A percentile compares a stretch with the other conserved stretches of the same genome.
These are phyloP conservation scores for Hedychridium roseum DNA, from an alignment of 2,888 invertebrate species.

Conservation along the genomic window DNA sequence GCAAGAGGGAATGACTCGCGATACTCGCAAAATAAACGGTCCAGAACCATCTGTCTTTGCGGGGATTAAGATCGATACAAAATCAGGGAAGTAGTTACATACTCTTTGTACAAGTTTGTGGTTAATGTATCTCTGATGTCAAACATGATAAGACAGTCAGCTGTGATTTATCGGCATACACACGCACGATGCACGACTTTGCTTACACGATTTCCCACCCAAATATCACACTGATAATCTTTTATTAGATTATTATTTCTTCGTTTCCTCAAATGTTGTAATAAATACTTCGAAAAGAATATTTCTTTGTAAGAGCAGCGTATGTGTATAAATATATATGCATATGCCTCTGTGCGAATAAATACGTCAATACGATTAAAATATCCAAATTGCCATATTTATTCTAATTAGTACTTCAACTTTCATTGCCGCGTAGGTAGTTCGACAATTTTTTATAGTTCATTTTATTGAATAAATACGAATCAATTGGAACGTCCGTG, in stretches of 20 bases:
- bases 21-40: conserved; percentile 40
- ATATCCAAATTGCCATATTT: too few relatives aligned
- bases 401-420: not conserved
- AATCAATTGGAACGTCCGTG: conserved; percentile 22
- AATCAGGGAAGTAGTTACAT: conserved; percentile 8
- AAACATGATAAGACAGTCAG: conserved; percentile 28
- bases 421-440: not conserved
- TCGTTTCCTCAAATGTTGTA: not conserved
- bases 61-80: conserved; percentile 21
- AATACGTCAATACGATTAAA: too few relatives aligned
- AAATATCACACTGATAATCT: too few relatives aligned
- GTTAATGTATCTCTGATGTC: conserved; percentile 29
- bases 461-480: conserved; percentile 1
- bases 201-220: conserved; percentile 3
- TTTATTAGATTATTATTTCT: too few relatives aligned
- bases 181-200: conserved; percentile 4
- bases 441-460: not conserved
- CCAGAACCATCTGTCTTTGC: conserved; percentile 23
- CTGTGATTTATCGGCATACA: conserved; percentile 23
- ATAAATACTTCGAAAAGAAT: too few relatives aligned
- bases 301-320: not conserved
- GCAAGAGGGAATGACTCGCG: conserved; percentile 47
- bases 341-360: not conserved
- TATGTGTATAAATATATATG: not conserved
- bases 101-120: conserved; percentile 22